Conservation (phyloP, 2,113 vertebrate species). For the Oryctolagus cuniculus region DNA sequence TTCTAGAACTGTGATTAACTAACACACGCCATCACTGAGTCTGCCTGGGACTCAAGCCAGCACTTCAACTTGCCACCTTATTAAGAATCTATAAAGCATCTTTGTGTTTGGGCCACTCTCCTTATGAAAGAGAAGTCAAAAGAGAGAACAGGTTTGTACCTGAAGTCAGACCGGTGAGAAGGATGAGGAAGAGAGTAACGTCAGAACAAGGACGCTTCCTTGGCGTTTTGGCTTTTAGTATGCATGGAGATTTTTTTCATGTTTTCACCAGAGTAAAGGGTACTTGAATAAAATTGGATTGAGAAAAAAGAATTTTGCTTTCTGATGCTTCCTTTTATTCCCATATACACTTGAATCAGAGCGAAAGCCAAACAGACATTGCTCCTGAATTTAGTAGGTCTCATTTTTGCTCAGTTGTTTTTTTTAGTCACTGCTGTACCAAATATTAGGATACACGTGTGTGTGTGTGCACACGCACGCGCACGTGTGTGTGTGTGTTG, state of each 20-base stretch:
- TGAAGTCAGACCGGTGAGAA: not conserved
- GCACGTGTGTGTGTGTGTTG: not conserved
- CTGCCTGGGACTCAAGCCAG: not conserved
- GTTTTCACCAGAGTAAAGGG: conserved; percentile 9
- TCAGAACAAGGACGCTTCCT: conserved; percentile 8
- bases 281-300: conserved; percentile 26
- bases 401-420: not conserved
- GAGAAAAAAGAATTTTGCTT: conserved; percentile 5
- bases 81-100: not conserved
- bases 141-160: not conserved
- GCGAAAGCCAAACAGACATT: not conserved
- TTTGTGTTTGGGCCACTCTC: not conserved
- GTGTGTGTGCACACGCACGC: not conserved
- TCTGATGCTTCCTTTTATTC: not conserved
- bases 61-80: conserved; percentile 11
- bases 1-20: not conserved
- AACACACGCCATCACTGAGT: not conserved
- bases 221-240: not conserved
- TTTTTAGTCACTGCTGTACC: not conserved
- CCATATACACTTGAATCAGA: conserved; percentile 23
- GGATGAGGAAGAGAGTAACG: not conserved
- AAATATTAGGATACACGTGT: not conserved
- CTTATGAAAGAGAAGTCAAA: conserved; percentile 29
- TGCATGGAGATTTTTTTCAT: not conserved
- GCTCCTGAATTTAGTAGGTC: not conserved